Percentiles rank a stretch among this genome's conserved stretches.
phyloP scores from a whole-genome alignment of 2,113 vertebrate species.

The Theropithecus gelada region DNA sequence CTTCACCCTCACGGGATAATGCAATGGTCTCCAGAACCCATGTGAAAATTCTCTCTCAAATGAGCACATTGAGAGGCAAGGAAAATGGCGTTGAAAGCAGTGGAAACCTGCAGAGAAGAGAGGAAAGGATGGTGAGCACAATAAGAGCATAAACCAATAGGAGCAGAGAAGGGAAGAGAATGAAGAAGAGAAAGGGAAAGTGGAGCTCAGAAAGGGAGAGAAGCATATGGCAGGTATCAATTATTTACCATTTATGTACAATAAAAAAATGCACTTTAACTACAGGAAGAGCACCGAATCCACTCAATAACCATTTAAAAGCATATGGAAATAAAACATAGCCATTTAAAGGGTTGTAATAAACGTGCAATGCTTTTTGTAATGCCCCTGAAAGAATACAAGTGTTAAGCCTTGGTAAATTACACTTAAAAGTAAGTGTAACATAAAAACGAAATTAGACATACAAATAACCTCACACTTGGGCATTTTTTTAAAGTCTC shows the following conservation, averaged over 20 bases:
- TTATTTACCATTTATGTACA: slow-evolving; percentile 89
- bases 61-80: slow-evolving; percentile 12
- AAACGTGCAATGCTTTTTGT: slow-evolving; percentile 80
- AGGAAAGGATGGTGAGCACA: slow-evolving; percentile 28
- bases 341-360: slow-evolving; percentile 85
- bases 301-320: slow-evolving; percentile 85
- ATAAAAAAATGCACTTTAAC: slow-evolving; percentile 85
- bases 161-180: slow-evolving; percentile 64
- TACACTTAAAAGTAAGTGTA: slow-evolving; percentile 86
- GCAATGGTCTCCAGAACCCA: slow-evolving; percentile 51
- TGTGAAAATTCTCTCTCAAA: slow-evolving; percentile 5
- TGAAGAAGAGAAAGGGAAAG: slow-evolving; percentile 68
- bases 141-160: slow-evolving; percentile 63
- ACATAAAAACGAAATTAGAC: slow-evolving; percentile 88
- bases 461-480: slow-evolving; percentile 87
- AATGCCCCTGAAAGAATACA: slow-evolving; percentile 85
- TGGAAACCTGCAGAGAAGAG: slow-evolving; percentile 54
- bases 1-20: slow-evolving; percentile 21
- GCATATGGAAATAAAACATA: slow-evolving; percentile 87
- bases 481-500: slow-evolving; percentile 80
- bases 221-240: slow-evolving; percentile 89
- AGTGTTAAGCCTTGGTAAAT: slow-evolving; percentile 87
- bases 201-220: slow-evolving; percentile 44
- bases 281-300: slow-evolving; percentile 84
- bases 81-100: slow-evolving; percentile 54